Percentiles rank a stretch among this genome's conserved stretches.
Conservation (phyloP, 2,888 invertebrate genomes). For the Tipula confusa region DNA sequence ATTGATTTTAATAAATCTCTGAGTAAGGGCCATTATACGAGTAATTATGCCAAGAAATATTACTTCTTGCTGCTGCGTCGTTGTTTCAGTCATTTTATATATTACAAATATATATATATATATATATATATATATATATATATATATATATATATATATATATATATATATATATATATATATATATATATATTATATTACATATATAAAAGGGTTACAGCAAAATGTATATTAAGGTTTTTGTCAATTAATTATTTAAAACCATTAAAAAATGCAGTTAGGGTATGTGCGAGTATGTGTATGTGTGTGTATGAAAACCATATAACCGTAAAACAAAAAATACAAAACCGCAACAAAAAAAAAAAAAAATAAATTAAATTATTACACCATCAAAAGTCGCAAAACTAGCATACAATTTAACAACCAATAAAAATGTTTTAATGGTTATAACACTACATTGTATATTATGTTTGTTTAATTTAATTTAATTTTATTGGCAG, state of each 20-base stretch:
- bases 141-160: too few species aligned
- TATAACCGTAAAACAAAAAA: background rate
- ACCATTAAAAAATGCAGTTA: background rate
- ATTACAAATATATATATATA: too few species aligned
- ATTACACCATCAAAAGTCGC: background rate
- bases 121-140: too few species aligned
- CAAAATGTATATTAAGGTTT: background rate
- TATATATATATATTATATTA: too few species aligned
- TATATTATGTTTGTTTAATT: background rate
- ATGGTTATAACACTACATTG: background rate
- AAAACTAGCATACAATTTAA: background rate
- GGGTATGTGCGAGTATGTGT: background rate
- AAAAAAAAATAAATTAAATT: background rate
- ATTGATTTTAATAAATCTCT: too few species aligned
- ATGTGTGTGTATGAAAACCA: too few species aligned
- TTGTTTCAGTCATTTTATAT: too few species aligned
- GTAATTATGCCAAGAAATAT: too few species aligned
- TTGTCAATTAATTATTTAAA: conserved; percentile 1
- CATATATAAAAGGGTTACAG: background rate
- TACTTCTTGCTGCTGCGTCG: too few species aligned
- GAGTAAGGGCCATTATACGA: too few species aligned
- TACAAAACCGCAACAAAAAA: background rate
- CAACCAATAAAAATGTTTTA: background rate
- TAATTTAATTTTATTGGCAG: background rate
- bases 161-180: too few species aligned